Evolutionary conservation across 2,797 vertebrate species (phyloP).

Genomic region (Choloepus didactylus): DNA sequence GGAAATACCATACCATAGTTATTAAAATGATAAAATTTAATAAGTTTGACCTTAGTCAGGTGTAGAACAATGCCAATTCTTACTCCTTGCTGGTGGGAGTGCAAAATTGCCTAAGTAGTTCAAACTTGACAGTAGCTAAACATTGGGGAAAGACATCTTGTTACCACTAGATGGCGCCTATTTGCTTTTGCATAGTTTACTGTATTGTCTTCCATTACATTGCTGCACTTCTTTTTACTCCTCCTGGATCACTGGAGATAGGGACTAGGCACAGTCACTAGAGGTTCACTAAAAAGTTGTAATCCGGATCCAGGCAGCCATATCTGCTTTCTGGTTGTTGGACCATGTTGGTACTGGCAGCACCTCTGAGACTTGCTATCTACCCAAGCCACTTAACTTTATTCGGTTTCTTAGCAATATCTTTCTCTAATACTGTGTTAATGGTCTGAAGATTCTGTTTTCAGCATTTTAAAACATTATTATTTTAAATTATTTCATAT

Average conservation of each 20-base stretch:
- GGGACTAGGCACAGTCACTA: background rate
- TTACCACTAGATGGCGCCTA: constrained; percentile 86
- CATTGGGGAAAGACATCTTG: background rate
- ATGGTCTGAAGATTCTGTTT: background rate
- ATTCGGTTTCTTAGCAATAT: background rate
- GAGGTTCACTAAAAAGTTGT: background rate
- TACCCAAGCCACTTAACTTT: background rate
- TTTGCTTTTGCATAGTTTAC: constrained; percentile 36
- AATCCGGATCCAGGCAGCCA: background rate
- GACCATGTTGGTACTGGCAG: background rate
- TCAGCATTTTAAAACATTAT: background rate
- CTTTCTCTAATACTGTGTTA: background rate
- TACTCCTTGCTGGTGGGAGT: background rate
- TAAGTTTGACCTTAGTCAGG: background rate
- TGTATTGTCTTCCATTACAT: background rate
- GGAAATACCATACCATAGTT: background rate
- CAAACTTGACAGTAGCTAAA: background rate
- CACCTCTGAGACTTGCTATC: background rate
- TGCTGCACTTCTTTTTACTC: background rate
- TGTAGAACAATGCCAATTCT: background rate
- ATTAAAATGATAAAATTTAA: background rate
- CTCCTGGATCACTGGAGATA: background rate
- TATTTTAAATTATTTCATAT: background rate
- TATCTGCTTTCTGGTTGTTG: background rate
- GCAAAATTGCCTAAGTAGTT: background rate